Conservation (phyloP, 1,140 invertebrate species). For the Myzus persicae region DNA sequence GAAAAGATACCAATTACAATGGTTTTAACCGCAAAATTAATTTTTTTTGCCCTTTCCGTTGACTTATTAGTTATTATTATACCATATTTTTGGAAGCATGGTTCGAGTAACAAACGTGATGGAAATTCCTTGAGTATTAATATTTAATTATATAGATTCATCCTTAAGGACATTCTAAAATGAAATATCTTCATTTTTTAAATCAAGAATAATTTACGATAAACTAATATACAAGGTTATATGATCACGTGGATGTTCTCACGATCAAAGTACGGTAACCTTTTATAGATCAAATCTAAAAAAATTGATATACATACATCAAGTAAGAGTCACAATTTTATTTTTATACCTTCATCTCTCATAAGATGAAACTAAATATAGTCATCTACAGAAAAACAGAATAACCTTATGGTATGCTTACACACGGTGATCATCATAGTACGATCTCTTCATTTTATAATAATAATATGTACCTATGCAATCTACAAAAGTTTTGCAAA, state of each 20-base stretch:
- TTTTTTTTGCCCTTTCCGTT: conserved; percentile 8
- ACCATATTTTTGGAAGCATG: conserved; percentile 2
- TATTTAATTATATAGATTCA: conserved; percentile 55
- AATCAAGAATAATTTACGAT: conserved; percentile 41
- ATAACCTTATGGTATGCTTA: not conserved
- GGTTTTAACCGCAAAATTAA: not conserved
- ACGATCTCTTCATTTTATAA: not conserved
- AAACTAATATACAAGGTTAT: conserved; percentile 53
- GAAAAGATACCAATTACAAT: not conserved
- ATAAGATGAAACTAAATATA: not conserved
- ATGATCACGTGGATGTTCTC: conserved; percentile 50
- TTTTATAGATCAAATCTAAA: conserved; percentile 33
- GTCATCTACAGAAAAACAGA: too few relatives aligned
- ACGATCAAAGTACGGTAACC: conserved; percentile 37
- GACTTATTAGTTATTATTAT: conserved; percentile 11
- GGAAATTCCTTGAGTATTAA: conserved; percentile 52
- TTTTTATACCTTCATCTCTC: not conserved
- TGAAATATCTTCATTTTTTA: conserved; percentile 42
- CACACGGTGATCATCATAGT: not conserved
- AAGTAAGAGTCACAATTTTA: not conserved
- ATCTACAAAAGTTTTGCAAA: not conserved
- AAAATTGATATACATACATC: conserved; percentile 11
- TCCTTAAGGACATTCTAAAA: conserved; percentile 51
- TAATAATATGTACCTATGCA: not conserved
- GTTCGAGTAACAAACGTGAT: conserved; percentile 46